Evolutionary conservation across 2,113 vertebrate species (phyloP).

Genomic region (Cyanocitta stelleri): DNA sequence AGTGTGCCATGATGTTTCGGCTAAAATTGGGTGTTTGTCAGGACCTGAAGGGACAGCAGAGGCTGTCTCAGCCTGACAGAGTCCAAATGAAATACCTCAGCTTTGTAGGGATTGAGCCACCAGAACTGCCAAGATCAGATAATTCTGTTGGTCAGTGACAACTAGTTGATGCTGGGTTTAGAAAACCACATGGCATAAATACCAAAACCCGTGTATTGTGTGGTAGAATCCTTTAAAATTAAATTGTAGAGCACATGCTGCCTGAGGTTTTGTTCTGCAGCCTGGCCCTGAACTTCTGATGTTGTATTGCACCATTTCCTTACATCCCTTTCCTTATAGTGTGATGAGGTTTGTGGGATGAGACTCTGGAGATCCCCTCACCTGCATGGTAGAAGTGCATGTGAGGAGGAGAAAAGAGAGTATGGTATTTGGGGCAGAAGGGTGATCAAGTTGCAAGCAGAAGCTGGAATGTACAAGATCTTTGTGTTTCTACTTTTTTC

Average conservation of each 20-base stretch:
- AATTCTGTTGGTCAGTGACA: not conserved
- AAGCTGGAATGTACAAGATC: not conserved
- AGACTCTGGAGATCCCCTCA: not conserved
- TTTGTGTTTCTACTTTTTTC: not conserved
- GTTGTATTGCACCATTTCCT: not conserved
- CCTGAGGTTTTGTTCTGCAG: not conserved
- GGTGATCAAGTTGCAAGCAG: not conserved
- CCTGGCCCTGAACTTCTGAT: not conserved
- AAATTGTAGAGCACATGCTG: not conserved
- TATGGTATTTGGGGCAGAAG: not conserved
- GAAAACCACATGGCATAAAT: not conserved
- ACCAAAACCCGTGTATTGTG: not conserved
- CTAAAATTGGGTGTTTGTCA: not conserved
- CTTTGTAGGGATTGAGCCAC: not conserved
- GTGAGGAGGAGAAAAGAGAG: not conserved
- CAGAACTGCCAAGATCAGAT: not conserved
- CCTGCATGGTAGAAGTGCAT: not conserved
- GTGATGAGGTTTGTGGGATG: not conserved
- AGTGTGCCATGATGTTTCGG: not conserved
- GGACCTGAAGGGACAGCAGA: not conserved
- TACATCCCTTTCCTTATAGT: not conserved
- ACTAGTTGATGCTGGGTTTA: not conserved
- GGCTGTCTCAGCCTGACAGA: not conserved
- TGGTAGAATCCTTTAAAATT: not conserved
- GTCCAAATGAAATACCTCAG: not conserved